Evolutionary conservation across 2,113 vertebrate genomes (phyloP), one percentile per base, ranked within the genome.

Genomic region (Gymnarchus niloticus): DNA sequence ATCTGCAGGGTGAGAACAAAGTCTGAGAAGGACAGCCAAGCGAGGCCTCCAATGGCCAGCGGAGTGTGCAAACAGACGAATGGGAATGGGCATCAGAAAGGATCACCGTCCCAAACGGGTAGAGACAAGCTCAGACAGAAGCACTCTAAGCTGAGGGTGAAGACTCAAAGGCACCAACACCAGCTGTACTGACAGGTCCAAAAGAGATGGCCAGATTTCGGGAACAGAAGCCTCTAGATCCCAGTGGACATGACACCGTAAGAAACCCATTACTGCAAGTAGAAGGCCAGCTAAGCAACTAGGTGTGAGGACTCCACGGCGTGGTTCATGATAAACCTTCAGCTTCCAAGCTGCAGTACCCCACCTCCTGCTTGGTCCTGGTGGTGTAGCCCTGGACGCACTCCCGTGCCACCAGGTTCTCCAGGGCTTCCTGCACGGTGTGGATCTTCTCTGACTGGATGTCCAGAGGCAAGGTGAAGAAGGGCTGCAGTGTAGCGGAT

Each of bases 401-500:
- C 88, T 99, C 98, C 49, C 98, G 94, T 0, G 98, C 98, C 92
- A 99, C 98, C 91, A 99, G 86, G 86, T 96, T 96, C 77, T 99
- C 98, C 85, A 99, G 54, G 0, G 98, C 98, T 6, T 99, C 98
- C 93, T 99, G 98, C 56, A 99, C 97, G 0, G 97, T 98, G 86
- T 96, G 96, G 77, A 99, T 97, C 95, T 97, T 99, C 90, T 99
- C 98, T 0, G 98, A 98, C 92, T 98, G 97, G 90, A 99, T 99
- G 88, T 99, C 98, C 93, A 99, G 90, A 85, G 98, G 98, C 90
- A 99, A 91, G 0, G 98, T 98, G 89, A 99, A 99, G 92, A 99
- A 99, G 6, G 97, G 98, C 90, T 99, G 97, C 90, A 99, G 92
- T 0, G 98, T 99, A 81, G 98, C 98, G 0, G 98, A 99, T 82